phyloP scores from a whole-genome alignment of 2,797 vertebrate species.

The Pygocentrus nattereri region DNA sequence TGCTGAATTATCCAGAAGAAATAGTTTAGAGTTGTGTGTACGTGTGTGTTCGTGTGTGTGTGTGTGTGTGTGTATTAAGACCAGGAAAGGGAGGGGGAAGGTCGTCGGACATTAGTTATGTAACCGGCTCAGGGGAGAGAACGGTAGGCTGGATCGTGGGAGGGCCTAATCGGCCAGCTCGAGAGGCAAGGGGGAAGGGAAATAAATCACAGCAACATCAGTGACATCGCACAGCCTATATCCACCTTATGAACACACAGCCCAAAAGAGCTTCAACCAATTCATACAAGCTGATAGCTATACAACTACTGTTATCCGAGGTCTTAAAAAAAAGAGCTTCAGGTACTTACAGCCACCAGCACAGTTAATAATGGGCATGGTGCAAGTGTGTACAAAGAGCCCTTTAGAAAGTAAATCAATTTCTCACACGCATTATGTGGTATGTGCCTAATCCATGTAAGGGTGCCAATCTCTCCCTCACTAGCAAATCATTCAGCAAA shows the following conservation, averaged over 20 bases:
- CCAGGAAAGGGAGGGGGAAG: constrained; percentile 46
- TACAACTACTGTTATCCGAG: constrained; percentile 36
- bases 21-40: constrained; percentile 47
- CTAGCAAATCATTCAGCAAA: constrained; percentile 43
- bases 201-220: constrained; percentile 43
- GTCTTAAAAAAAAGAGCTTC: constrained; percentile 27
- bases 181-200: constrained; percentile 32
- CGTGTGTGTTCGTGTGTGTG: constrained; percentile 36
- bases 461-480: constrained; percentile 37
- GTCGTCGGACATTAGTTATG: constrained; percentile 59
- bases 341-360: constrained; percentile 38
- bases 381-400: constrained; percentile 47
- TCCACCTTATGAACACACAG: constrained; percentile 37
- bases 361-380: constrained; percentile 43
- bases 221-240: constrained; percentile 40
- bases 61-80: constrained; percentile 27
- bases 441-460: constrained; percentile 51
- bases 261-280: constrained; percentile 8
- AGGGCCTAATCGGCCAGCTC: constrained; percentile 37
- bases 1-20: constrained; percentile 56
- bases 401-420: constrained; percentile 54
- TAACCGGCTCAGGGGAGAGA: constrained; percentile 55
- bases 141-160: constrained; percentile 45
- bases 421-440: constrained; percentile 53
- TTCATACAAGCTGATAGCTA: constrained; percentile 14